These are phyloP conservation scores for Chaenogobius annularis DNA, from an alignment of 2,113 vertebrate genomes.

Conservation along the genomic window DNA sequence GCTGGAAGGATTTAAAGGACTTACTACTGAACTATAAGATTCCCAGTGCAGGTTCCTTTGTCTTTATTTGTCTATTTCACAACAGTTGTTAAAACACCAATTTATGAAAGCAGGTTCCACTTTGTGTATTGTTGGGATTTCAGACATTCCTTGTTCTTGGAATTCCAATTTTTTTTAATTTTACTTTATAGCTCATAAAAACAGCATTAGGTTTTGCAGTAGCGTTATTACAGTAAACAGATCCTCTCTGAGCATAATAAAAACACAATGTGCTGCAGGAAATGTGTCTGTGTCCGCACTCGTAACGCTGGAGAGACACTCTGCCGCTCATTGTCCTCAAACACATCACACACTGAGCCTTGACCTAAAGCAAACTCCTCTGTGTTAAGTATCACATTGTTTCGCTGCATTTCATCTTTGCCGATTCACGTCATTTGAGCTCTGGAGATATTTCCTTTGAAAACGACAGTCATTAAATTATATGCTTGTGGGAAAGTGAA, in stretches of 20 bases:
- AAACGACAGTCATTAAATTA: background rate
- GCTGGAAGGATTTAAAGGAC: no score
- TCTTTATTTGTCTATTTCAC: no score
- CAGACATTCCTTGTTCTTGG: no score
- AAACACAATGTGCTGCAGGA: conserved; percentile 56
- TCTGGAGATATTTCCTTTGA: conserved; percentile 11
- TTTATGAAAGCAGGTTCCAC: background rate
- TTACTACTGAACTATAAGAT: no score
- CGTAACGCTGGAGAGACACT: conserved; percentile 50
- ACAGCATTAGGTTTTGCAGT: background rate
- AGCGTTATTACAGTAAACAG: background rate
- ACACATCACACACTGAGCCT: conserved; percentile 35
- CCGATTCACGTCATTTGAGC: conserved; percentile 7
- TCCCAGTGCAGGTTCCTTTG: no score
- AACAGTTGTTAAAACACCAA: background rate
- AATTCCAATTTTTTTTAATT: no score
- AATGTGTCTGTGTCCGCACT: conserved; percentile 56
- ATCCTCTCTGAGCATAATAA: background rate
- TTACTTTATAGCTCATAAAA: background rate
- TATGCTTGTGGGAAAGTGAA: background rate
- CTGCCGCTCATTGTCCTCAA: conserved; percentile 57
- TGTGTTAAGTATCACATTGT: conserved; percentile 39
- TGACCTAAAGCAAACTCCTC: conserved; percentile 33
- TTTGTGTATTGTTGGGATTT: no score
- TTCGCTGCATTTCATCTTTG: conserved; percentile 22